Base-by-base conservation (phyloP, 2,113 vertebrate genomes). In the Hippolais icterina region DNA sequence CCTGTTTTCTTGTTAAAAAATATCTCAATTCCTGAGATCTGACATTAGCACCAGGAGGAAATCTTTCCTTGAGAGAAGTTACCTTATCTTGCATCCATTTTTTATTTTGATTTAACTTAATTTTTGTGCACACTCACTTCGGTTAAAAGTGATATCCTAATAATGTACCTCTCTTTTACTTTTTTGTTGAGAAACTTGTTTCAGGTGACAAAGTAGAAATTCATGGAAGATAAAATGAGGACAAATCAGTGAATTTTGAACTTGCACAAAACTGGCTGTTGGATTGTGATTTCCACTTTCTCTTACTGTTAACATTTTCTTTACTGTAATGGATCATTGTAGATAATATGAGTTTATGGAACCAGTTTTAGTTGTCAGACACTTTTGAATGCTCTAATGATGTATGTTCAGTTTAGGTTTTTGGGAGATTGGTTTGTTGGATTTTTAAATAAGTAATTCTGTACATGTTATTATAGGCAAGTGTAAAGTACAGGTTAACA, bases 351-450 rank as follows among this genome's bases (percentile, higher is more conserved):
- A 60, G 20, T 75, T 78, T 71, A 31, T 80, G 49, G n/a, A 80
- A 90, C 44, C 53, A 41, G 22, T 52, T 85, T 60, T 60, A 60
- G 11, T 71, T 92, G 35, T 76, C 35, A 56, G 15, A 47, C 5
- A 13, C 29, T 75, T 85, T 11, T 19, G 25, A 53, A 85, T 5
- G 1, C n/a, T 88, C 19, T 85, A 64, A 60, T 9, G 3, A 60
- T 0, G 25, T 65, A 11, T 31, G 7, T 49, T 50, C 25, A 29
- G 29, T 56, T 33, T 23, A 25, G 15, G 15, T 5, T 57, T 35
- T 8, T 5, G 11, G 6, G 10, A 10, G 14, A 0, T 31, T 66
- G 12, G 10, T 42, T 57, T 72, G 12, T 2, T n/a, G 20, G 6
- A 0, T 15, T 23, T 69, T 75, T 41, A 1, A 23, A 23, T n/a